Evolutionary conservation across 2,888 invertebrate species (phyloP).

Genomic region (Aleiodes leptofemur): DNA sequence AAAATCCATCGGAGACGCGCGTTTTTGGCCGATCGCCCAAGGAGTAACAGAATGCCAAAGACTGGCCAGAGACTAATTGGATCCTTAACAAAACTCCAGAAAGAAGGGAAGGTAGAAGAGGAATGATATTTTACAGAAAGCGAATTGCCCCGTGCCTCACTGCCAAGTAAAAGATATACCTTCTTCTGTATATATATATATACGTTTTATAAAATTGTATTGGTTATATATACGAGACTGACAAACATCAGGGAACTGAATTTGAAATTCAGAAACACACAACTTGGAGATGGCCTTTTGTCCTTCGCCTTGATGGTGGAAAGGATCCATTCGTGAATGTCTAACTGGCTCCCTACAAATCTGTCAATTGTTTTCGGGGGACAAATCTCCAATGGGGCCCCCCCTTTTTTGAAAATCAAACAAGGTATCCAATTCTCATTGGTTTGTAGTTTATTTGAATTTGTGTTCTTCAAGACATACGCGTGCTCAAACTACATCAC

Average conservation of each 20-base stretch:
- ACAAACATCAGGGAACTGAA: constrained; percentile 55
- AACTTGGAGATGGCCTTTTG: constrained; percentile 60
- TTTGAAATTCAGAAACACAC: constrained; percentile 73
- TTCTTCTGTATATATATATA: not conserved
- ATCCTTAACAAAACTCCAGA: constrained; percentile 68
- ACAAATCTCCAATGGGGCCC: constrained; percentile 67
- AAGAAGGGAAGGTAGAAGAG: constrained; percentile 60
- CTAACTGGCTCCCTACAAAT: constrained; percentile 68
- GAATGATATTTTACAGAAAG: constrained; percentile 47
- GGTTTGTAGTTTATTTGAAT: constrained; percentile 8
- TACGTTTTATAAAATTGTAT: constrained; percentile 28
- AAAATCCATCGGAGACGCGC: constrained; percentile 67
- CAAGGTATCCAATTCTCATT: constrained; percentile 8
- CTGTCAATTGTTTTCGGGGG: constrained; percentile 73
- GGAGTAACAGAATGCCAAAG: constrained; percentile 68
- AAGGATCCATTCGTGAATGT: constrained; percentile 42
- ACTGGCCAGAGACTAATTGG: constrained; percentile 73
- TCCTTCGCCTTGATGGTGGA: constrained; percentile 52
- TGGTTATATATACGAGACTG: constrained; percentile 32
- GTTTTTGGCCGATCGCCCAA: constrained; percentile 68
- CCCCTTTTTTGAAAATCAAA: constrained; percentile 19
- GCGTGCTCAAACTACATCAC: constrained; percentile 25
- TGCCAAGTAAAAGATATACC: too few relatives aligned
- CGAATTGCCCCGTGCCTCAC: constrained; percentile 43
- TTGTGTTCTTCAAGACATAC: constrained; percentile 11